Percentiles rank a stretch among this genome's conserved stretches.
Conservation (phyloP, 2,113 vertebrate species). For the Nothoprocta perdicaria region DNA sequence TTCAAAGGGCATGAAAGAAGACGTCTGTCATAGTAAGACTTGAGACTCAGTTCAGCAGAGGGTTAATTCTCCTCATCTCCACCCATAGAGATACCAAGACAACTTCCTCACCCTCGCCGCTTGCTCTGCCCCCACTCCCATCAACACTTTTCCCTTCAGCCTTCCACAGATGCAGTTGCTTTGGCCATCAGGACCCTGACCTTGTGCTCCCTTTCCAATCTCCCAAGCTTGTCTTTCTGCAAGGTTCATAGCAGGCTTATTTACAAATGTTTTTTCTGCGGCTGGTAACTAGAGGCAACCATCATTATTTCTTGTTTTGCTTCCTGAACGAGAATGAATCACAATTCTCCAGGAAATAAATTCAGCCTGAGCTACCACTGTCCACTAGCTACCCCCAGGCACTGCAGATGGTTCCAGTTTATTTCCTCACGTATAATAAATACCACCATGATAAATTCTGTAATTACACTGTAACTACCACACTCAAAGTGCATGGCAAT, state of each 20-base stretch:
- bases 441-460: not conserved
- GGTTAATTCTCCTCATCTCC: not conserved
- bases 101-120: not conserved
- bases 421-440: not conserved
- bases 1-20: not conserved
- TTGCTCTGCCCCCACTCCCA: not conserved
- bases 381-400: not conserved
- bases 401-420: not conserved
- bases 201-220: not conserved
- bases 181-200: not conserved
- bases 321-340: not conserved
- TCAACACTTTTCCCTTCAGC: not conserved
- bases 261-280: not conserved
- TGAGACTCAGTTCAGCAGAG: not conserved
- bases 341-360: not conserved
- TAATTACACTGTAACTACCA: not conserved
- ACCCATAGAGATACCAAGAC: not conserved
- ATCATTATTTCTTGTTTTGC: not conserved
- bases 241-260: not conserved
- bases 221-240: not conserved
- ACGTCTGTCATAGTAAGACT: fast-evolving
- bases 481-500: not conserved
- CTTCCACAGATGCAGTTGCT: not conserved
- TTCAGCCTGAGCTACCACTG: not conserved
- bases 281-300: conserved; percentile 14